Evolutionary conservation across 2,113 vertebrate genomes (phyloP).

Genomic region (Salvator merianae): DNA sequence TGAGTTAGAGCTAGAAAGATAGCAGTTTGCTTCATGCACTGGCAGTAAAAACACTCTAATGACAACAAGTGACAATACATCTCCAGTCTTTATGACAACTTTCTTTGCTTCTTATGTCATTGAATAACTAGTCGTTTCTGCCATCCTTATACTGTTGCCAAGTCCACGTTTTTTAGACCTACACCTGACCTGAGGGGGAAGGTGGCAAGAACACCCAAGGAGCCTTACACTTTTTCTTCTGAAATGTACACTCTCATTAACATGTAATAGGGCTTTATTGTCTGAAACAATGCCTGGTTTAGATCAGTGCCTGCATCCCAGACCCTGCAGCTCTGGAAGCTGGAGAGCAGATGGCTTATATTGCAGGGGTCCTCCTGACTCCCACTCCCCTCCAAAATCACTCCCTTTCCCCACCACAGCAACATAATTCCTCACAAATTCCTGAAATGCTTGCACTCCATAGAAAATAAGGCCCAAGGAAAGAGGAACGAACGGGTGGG

Average conservation of each 20-base stretch:
- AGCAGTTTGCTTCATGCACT: no score
- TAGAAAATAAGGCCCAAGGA: constrained; percentile 65
- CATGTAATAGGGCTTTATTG: constrained; percentile 71
- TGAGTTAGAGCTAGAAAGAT: not conserved
- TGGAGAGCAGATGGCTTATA: constrained; percentile 76
- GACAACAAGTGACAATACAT: not conserved
- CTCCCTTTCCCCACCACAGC: not conserved
- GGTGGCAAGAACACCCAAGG: constrained; percentile 56
- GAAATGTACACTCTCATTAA: constrained; percentile 75
- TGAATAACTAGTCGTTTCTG: no score
- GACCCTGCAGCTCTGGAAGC: constrained; percentile 54
- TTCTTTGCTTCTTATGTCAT: no score
- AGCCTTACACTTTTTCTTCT: constrained; percentile 57
- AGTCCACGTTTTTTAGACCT: not conserved
- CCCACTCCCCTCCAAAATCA: constrained; percentile 16
- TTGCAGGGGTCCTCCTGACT: constrained; percentile 71
- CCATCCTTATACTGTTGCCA: no score
- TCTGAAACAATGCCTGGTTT: constrained; percentile 76
- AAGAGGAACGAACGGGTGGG: constrained; percentile 28
- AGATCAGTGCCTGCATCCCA: constrained; percentile 72
- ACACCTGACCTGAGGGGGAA: not conserved
- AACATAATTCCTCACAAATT: constrained; percentile 75
- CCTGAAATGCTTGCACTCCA: constrained; percentile 75
- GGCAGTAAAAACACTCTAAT: not conserved
- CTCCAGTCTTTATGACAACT: no score